These are phyloP conservation scores for Serranus cabrilla DNA, from an alignment of 2,797 vertebrate genomes.

Conservation along the genomic window DNA sequence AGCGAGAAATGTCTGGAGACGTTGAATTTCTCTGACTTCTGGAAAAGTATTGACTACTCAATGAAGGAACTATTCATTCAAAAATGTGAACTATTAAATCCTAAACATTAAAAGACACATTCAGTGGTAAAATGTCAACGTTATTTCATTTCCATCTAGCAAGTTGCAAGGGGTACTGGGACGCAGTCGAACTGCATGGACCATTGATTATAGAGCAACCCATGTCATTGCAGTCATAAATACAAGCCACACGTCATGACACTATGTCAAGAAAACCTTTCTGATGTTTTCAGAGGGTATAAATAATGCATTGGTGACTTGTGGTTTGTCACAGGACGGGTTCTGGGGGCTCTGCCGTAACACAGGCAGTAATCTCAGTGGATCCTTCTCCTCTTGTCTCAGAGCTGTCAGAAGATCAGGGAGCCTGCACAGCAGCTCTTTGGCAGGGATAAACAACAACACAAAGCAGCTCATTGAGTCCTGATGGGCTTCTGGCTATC, in stretches of 20 bases:
- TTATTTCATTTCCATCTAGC: background rate
- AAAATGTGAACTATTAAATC: background rate
- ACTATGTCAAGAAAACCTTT: conserved; percentile 29
- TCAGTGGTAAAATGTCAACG: background rate
- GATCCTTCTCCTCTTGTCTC: conserved; percentile 19
- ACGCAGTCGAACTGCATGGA: background rate
- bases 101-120: background rate
- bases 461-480: conserved; percentile 34
- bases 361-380: conserved; percentile 32
- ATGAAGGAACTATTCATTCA: background rate
- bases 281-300: conserved; percentile 41
- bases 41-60: background rate
- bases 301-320: conserved; percentile 55
- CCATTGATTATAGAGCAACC: conserved; percentile 22
- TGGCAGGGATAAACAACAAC: conserved; percentile 33
- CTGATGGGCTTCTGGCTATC: conserved; percentile 39
- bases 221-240: conserved; percentile 25
- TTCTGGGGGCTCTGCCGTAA: conserved; percentile 32
- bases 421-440: conserved; percentile 11
- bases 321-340: conserved; percentile 37
- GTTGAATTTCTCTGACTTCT: background rate
- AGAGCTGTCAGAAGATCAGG: conserved; percentile 45
- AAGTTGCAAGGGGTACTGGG: background rate
- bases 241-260: conserved; percentile 33
- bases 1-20: background rate